Base-by-base conservation (phyloP, 2,113 vertebrate species). In the Salvelinus fontinalis region DNA sequence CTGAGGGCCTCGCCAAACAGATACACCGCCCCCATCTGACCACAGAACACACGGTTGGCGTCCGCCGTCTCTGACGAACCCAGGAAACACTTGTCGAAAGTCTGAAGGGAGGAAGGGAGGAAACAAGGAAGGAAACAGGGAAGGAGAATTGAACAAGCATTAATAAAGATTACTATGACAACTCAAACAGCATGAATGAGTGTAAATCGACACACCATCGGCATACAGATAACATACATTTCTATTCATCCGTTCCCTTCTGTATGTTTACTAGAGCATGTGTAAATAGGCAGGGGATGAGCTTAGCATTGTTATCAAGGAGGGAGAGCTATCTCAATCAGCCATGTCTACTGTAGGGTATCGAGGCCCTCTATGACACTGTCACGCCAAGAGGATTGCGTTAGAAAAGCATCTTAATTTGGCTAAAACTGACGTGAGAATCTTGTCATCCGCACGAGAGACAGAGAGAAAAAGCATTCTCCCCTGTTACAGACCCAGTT, bases 61-160 rank as follows among this genome's bases (percentile, higher is more conserved):
- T 99, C 98, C 22, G 97, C 97, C 4, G 96, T 98, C 93, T 99
- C 98, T 8, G 97, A 98, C 0, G 97, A 99, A 29, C 97, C 97
- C 88, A 99, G 93, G 93, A 99, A 99, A 93, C 98, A 99, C 85
- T 99, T 99, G 91, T 99, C 98, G 92, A 98, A 99, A 0, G 98
- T 99, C 98, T 99, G 89, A 81, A 86, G 83, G 27, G 77, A 68
- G 60, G 59, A 22, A 20, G 14, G 3, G 20, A 9, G 6, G 34
- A 34, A 34, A 34, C 31, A 34, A 34, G 34, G 20, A 12, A 9
- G 16, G 5, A 26, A 22, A 76, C 13, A 74, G 11, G 22, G 4
- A 60, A 14, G 60, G 26, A 71, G 66, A 18, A 24, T 3, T 51
- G 26, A 72, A 27, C 24, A 14, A 29, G 51, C 4, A 1, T 18